Evolutionary conservation across 2,888 invertebrate genomes (phyloP).

Genomic region (Dryobota labecula): DNA sequence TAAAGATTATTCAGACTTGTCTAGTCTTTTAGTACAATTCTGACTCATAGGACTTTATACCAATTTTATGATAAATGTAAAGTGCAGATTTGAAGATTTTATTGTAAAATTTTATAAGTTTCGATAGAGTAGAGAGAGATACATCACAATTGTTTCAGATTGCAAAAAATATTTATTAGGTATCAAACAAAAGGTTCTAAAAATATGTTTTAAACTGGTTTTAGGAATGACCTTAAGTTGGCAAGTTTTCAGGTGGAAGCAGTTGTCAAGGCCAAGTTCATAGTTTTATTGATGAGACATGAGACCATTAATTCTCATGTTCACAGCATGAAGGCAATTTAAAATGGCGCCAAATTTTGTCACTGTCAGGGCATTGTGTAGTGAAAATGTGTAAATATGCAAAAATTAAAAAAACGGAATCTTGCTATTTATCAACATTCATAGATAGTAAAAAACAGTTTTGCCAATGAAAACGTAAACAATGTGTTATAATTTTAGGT

Average conservation of each 20-base stretch:
- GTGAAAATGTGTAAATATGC: neutral
- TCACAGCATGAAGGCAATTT: neutral
- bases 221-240: neutral
- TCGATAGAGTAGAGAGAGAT: too few relatives aligned
- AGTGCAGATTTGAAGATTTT: too few relatives aligned
- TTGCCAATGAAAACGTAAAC: constrained; percentile 31
- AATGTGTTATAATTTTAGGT: constrained; percentile 51
- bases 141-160: neutral
- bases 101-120: neutral
- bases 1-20: neutral
- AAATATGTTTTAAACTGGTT: neutral
- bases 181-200: constrained; percentile 3
- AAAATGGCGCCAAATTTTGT: constrained; percentile 50
- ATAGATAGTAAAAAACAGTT: neutral
- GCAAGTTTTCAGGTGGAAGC: neutral
- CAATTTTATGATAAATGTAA: neutral
- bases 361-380: neutral
- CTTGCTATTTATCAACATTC: neutral
- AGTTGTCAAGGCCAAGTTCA: neutral
- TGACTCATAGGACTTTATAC: neutral
- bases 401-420: neutral
- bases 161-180: neutral
- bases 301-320: neutral
- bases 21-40: neutral
- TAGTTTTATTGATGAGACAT: neutral